Percentiles rank a stretch among this genome's conserved stretches.
phyloP scores from a whole-genome alignment of 2,888 invertebrate species.

The Scrobipalpa atriplicella region DNA sequence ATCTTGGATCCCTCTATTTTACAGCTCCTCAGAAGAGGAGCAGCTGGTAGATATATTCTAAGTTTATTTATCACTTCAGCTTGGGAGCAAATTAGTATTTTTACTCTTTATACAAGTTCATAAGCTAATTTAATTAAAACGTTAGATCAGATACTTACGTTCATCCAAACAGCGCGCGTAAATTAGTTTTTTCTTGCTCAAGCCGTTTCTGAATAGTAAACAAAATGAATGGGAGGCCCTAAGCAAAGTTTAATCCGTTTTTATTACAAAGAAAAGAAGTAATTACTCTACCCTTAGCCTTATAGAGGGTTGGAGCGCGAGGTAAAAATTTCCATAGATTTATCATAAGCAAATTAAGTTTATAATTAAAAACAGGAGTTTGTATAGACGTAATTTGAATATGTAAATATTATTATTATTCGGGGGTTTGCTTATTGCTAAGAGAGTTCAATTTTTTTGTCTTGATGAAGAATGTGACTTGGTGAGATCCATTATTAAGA shows the following conservation, averaged over 20 bases:
- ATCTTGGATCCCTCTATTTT: no score
- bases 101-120: conserved; percentile 36
- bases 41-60: no score
- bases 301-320: conserved; percentile 77
- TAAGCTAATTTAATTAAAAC: conserved; percentile 67
- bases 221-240: conserved; percentile 80
- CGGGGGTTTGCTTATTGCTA: conserved; percentile 57
- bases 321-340: conserved; percentile 83
- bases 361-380: conserved; percentile 83
- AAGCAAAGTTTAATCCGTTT: conserved; percentile 83
- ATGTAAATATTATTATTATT: conserved; percentile 72
- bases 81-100: background rate
- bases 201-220: conserved; percentile 79
- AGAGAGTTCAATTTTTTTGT: conserved; percentile 40
- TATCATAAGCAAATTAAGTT: conserved; percentile 83
- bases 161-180: conserved; percentile 64
- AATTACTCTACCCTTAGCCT: conserved; percentile 81
- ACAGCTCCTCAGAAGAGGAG: no score
- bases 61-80: no score
- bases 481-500: background rate
- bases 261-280: conserved; percentile 83
- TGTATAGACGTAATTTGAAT: conserved; percentile 81
- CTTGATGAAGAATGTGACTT: conserved; percentile 29
- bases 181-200: conserved; percentile 77
- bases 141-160: conserved; percentile 62